Conservation (phyloP, 2,797 vertebrate genomes). For the Alca torda region DNA sequence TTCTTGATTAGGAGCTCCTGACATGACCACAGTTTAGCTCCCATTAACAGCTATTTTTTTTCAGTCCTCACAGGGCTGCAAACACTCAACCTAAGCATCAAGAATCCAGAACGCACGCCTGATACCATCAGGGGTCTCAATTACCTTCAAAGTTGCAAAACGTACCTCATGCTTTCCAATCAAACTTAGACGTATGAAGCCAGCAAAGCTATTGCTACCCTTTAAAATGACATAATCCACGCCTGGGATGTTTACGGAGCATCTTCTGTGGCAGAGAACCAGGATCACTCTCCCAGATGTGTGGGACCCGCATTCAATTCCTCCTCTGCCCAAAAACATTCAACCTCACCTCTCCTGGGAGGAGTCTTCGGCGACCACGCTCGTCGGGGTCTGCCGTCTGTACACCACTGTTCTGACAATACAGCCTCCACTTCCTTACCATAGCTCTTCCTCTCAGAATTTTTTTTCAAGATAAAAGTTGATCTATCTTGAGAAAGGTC, state of each 20-base stretch:
- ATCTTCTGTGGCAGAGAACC: background rate
- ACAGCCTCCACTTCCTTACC: background rate
- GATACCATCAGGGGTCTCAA: background rate
- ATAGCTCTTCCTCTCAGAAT: background rate
- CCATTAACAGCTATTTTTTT: background rate
- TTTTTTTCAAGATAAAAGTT: background rate
- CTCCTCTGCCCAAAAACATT: background rate
- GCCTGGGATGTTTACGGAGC: background rate
- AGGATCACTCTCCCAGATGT: background rate
- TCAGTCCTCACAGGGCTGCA: background rate
- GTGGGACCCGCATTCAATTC: background rate
- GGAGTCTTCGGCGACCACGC: background rate
- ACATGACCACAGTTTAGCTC: background rate
- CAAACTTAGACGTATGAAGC: background rate
- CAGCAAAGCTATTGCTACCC: background rate
- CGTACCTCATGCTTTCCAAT: background rate
- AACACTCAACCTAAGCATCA: background rate
- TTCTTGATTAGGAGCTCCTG: background rate
- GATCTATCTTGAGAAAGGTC: background rate
- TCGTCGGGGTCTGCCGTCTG: background rate
- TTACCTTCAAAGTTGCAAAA: background rate
- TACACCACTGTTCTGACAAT: background rate
- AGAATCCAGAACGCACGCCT: rapidly evolving
- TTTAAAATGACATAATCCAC: background rate
- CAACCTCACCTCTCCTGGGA: background rate